phyloP scores from a whole-genome alignment of 2,797 vertebrate genomes.

The Chiloscyllium punctatum region DNA sequence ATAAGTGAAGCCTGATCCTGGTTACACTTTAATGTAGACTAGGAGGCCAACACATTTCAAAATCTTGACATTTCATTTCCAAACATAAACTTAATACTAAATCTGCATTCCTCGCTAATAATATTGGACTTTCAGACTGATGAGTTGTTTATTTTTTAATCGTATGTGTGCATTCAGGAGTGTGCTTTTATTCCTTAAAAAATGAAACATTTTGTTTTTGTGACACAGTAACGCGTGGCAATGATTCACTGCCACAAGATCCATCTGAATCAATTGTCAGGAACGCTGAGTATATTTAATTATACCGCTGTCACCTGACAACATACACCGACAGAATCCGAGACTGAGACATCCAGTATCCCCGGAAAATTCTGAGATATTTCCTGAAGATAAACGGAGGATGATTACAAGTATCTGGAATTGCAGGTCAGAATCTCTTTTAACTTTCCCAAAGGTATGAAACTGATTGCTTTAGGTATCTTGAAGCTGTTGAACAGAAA shows the following conservation, averaged over 20 bases:
- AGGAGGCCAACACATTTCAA: neutral
- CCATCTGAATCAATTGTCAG: neutral
- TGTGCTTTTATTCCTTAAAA: neutral
- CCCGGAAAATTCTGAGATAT: too few species aligned
- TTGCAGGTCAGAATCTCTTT: too few species aligned
- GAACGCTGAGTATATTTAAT: neutral
- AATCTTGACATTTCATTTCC: neutral
- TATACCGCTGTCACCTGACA: too few species aligned
- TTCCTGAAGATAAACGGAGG: too few species aligned
- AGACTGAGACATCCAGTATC: too few species aligned
- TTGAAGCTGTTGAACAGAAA: accelerated
- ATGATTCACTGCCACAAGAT: neutral
- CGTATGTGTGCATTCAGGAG: neutral
- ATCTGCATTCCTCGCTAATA: neutral
- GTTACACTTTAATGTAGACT: neutral
- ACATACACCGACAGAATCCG: too few species aligned
- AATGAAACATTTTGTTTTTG: neutral
- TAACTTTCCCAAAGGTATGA: too few species aligned
- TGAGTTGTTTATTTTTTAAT: neutral
- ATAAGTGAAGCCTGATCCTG: neutral
- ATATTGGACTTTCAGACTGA: neutral
- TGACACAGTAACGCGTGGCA: too few species aligned
- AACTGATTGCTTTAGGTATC: too few species aligned
- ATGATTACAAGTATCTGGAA: too few species aligned
- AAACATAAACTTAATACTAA: neutral